Percentiles rank a stretch among this genome's conserved stretches.
phyloP scores from a whole-genome alignment of 1,140 invertebrate genomes.

The Mesaphorura yosii region DNA sequence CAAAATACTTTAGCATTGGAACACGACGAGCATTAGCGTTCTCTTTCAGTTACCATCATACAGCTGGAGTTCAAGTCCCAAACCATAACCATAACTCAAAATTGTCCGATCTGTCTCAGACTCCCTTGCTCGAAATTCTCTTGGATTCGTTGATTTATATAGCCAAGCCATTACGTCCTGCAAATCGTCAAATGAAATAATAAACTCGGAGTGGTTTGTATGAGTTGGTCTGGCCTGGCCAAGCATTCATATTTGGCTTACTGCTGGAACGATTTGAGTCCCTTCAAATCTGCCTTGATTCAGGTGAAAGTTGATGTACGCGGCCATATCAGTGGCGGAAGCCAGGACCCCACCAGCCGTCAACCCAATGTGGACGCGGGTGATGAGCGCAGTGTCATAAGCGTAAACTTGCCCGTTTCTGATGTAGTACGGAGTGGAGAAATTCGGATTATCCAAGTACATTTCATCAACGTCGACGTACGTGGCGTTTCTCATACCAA shows the following conservation, averaged over 20 bases:
- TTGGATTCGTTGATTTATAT: neutral
- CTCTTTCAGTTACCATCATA: neutral
- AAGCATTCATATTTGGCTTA: neutral
- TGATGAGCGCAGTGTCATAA: neutral
- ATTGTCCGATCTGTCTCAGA: neutral
- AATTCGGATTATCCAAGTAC: neutral
- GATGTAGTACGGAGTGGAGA: neutral
- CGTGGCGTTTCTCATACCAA: slow-evolving; percentile 10
- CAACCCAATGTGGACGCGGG: neutral
- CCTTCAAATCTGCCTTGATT: neutral
- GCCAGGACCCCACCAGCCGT: slow-evolving; percentile 3
- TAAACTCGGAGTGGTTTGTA: neutral
- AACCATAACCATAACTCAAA: neutral
- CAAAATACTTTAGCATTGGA: neutral
- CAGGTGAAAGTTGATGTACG: slow-evolving; percentile 13
- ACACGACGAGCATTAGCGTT: no score
- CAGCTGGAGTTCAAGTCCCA: neutral
- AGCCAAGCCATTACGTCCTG: neutral
- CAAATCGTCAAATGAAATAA: neutral
- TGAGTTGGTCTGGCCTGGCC: no score
- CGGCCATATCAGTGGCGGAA: slow-evolving; percentile 3
- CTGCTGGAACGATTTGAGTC: neutral
- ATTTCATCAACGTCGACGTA: neutral
- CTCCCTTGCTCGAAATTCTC: neutral
- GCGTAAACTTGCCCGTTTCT: neutral